phyloP scores from a whole-genome alignment of 2,888 invertebrate genomes.

The Alcis repandata region DNA sequence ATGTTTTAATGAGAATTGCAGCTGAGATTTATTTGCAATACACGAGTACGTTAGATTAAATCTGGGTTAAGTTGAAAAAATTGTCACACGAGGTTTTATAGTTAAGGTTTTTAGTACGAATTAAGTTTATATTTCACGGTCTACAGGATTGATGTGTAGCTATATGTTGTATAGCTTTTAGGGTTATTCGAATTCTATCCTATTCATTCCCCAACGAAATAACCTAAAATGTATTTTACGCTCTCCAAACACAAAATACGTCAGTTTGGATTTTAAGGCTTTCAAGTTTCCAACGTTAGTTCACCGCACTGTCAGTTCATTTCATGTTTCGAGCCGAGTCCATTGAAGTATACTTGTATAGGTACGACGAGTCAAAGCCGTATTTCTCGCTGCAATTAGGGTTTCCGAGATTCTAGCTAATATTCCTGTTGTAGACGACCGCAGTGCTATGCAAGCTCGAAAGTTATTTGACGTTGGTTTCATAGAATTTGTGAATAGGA shows the following conservation, averaged over 20 bases:
- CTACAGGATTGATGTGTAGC: too few relatives aligned
- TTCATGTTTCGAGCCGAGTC: constrained; percentile 38
- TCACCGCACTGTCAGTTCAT: constrained; percentile 28
- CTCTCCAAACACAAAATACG: constrained; percentile 9
- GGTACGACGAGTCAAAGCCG: constrained; percentile 31
- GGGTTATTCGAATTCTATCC: not conserved
- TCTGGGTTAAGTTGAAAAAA: too few relatives aligned
- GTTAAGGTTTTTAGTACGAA: too few relatives aligned
- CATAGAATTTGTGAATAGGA: not conserved
- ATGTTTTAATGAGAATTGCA: constrained; percentile 2
- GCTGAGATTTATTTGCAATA: not conserved
- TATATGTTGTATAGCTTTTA: not conserved
- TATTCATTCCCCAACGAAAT: not conserved
- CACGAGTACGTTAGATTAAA: not conserved
- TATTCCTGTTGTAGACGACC: constrained; percentile 37
- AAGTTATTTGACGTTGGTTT: not conserved
- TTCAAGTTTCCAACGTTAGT: constrained; percentile 1
- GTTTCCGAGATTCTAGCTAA: constrained; percentile 38
- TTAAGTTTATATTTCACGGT: too few relatives aligned
- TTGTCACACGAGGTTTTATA: too few relatives aligned
- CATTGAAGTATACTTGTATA: too few relatives aligned
- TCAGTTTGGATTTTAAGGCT: not conserved
- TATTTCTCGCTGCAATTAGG: constrained; percentile 45
- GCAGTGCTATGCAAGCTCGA: not conserved
- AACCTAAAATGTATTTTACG: not conserved